These are phyloP conservation scores for Clangula hyemalis DNA, from an alignment of 2,797 vertebrate genomes.

Conservation along the genomic window DNA sequence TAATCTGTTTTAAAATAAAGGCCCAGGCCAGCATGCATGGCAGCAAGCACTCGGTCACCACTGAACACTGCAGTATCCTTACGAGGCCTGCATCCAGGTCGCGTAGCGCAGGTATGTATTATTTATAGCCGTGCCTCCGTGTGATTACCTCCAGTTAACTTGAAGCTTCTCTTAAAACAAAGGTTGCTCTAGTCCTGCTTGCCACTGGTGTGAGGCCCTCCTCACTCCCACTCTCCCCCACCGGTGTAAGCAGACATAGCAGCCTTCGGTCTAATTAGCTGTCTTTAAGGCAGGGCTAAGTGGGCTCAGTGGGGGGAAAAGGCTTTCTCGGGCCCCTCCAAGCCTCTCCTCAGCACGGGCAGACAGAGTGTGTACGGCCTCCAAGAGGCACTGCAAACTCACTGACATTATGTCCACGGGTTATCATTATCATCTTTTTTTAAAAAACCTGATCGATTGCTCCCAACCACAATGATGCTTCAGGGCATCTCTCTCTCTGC, in stretches of 20 bases:
- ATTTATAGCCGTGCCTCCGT: slow-evolving; percentile 24
- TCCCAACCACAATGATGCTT: slow-evolving; percentile 89
- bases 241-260: slow-evolving; percentile 23
- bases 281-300: slow-evolving; percentile 75
- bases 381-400: slow-evolving; percentile 83
- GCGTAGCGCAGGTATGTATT: slow-evolving; percentile 8
- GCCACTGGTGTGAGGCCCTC: not conserved
- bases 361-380: slow-evolving; percentile 24
- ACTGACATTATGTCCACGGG: slow-evolving; percentile 92
- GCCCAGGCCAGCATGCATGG: fast-evolving
- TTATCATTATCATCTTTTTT: slow-evolving; percentile 93
- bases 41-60: not conserved
- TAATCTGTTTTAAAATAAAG: slow-evolving; percentile 27
- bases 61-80: not conserved
- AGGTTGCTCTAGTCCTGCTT: slow-evolving; percentile 8
- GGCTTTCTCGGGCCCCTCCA: slow-evolving; percentile 48
- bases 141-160: slow-evolving; percentile 56
- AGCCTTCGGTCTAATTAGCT: slow-evolving; percentile 69
- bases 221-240: not conserved
- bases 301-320: slow-evolving; percentile 71
- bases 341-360: slow-evolving; percentile 54
- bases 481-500: slow-evolving; percentile 88
- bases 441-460: slow-evolving; percentile 87
- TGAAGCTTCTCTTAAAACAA: slow-evolving; percentile 49
- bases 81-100: not conserved